Base-by-base conservation (phyloP, 2,888 invertebrate species). In the Anagyrus pseudococci region DNA sequence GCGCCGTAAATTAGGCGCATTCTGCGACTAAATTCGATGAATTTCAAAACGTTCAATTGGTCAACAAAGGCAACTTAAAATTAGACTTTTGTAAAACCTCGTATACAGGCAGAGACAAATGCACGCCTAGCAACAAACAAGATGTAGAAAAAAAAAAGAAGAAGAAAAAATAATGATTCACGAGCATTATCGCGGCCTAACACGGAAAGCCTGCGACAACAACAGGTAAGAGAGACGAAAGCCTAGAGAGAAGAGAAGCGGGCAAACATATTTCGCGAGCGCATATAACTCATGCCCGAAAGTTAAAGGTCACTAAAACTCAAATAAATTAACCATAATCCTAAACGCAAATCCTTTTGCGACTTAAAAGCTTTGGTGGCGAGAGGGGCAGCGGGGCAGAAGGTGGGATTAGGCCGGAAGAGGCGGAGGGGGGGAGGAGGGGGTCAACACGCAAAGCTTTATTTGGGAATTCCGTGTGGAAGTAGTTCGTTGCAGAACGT, bases 311-410 rank as follows among this genome's bases (percentile, higher is more conserved):
- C 55, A 62, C 66, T 66, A 62, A 66, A 66, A 66, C 62, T 59
- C 66, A 62, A 66, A 66, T 66, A 66, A 66, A 66, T 66, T 63
- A 63, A 66, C 57, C 58, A 60, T 63, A 60, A 63, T 63, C 66
- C 66, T 46, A 33, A 63, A 63, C 53, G 54, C 66, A 60, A 66
- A 66, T 66, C 66, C 62, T 59, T 62, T 58, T 59, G 60, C 58
- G 63, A 60, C 66, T 60, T 63, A 62, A 66, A 63, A 66, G 63
- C 66, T 66, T 60, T 57, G 47, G 44, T 15, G 43, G 43, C n/a
- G 41, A 41, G 43, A 20, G n/a, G 20, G 17, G 43, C 4, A n/a
- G 20, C 7, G 17, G 43, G 43, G 17, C 33, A 8, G 41, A 41
- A 6, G 41, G 25, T 25, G 49, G 55, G 58, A 62, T 58, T 62